Evolutionary conservation across 2,888 invertebrate species (phyloP).

Genomic region (Amiota minor): DNA sequence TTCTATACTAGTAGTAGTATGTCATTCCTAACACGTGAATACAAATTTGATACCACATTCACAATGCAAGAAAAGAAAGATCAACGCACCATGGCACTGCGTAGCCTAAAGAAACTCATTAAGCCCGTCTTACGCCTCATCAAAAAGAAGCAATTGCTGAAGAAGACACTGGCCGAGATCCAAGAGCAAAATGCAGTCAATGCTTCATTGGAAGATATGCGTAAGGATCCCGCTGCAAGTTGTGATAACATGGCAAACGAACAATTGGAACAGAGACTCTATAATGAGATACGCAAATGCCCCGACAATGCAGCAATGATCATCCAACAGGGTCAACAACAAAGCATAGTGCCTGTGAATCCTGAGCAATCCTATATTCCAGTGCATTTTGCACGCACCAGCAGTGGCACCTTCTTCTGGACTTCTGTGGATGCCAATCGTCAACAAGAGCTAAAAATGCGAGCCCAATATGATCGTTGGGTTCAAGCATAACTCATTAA

Average conservation of each 20-base stretch:
- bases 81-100: conserved; percentile 69
- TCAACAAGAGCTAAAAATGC: conserved; percentile 57
- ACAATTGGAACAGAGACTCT: conserved; percentile 83
- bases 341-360: conserved; percentile 62
- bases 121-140: conserved; percentile 70
- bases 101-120: conserved; percentile 68
- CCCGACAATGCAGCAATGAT: conserved; percentile 81
- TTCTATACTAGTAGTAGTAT: conserved; percentile 42
- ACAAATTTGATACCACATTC: conserved; percentile 67
- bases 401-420: conserved; percentile 89
- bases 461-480: conserved; percentile 67
- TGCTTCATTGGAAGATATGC: conserved; percentile 71
- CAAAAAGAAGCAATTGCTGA: conserved; percentile 68
- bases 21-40: conserved; percentile 70
- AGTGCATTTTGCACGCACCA: conserved; percentile 85
- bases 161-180: conserved; percentile 69
- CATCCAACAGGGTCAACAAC: conserved; percentile 77
- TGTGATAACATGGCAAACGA: conserved; percentile 79
- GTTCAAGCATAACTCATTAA: conserved; percentile 64
- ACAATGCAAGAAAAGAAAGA: conserved; percentile 64
- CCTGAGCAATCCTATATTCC: conserved; percentile 74
- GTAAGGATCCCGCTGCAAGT: conserved; percentile 67
- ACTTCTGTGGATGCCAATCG: conserved; percentile 75
- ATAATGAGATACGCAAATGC: conserved; percentile 81
- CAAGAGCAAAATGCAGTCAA: conserved; percentile 68